A percentile compares a stretch with the other conserved stretches of the same genome.
Conservation (phyloP, 1,140 invertebrate genomes). For the Scylla paramamosain region DNA sequence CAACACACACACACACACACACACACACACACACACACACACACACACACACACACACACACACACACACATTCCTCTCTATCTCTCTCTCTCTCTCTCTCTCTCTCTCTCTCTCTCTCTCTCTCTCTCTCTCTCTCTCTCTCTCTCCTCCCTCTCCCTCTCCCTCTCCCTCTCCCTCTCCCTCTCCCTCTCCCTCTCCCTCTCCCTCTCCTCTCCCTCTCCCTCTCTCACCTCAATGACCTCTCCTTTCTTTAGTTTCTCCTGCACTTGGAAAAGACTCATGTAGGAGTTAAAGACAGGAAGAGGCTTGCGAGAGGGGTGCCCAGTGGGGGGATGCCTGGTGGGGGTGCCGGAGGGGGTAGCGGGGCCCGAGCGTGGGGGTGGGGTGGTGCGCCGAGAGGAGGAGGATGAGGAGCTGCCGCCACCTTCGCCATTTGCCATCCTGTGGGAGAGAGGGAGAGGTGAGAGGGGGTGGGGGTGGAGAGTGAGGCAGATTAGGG, state of each 20-base stretch:
- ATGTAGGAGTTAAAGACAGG: slow-evolving; percentile 78
- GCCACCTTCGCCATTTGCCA: slow-evolving; percentile 47
- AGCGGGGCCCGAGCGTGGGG: slow-evolving; percentile 34
- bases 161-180: background rate
- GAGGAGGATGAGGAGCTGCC: slow-evolving; percentile 52
- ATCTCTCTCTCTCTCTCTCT: no score
- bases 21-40: background rate
- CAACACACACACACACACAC: background rate
- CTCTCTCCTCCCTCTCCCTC: no score
- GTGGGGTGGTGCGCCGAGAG: slow-evolving; percentile 60
- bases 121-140: no score
- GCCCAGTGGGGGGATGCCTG: slow-evolving; percentile 11
- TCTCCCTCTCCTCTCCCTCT: background rate
- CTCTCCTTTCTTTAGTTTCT: slow-evolving; percentile 78
- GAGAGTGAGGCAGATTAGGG: no score
- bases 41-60: background rate
- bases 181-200: background rate
- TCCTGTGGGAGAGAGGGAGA: slow-evolving; percentile 30
- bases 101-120: no score
- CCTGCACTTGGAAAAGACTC: slow-evolving; percentile 78
- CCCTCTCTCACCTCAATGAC: slow-evolving; percentile 75
- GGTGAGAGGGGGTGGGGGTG: background rate
- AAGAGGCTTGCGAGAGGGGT: slow-evolving; percentile 63
- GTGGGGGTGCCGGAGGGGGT: slow-evolving; percentile 51
- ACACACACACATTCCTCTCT: no score